These are phyloP conservation scores for Sprattus sprattus DNA, from an alignment of 2,113 vertebrate species.

Conservation along the genomic window DNA sequence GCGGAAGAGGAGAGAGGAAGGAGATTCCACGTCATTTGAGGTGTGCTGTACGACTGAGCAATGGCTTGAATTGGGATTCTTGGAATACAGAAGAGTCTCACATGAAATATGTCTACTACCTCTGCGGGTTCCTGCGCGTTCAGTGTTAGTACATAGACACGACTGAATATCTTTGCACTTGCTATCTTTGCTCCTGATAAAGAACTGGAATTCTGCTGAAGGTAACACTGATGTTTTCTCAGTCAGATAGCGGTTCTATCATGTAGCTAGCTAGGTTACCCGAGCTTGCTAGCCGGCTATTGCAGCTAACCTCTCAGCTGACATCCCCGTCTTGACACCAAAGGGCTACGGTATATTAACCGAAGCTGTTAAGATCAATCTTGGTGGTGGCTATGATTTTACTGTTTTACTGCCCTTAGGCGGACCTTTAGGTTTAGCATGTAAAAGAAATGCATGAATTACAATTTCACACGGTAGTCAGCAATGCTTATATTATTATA, in stretches of 20 bases:
- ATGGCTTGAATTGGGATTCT: constrained; percentile 22
- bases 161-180: background rate
- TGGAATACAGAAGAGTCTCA: constrained; percentile 14
- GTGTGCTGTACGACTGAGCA: background rate
- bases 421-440: background rate
- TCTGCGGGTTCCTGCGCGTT: background rate
- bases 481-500: background rate
- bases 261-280: constrained; percentile 1
- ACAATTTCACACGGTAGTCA: background rate
- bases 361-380: background rate
- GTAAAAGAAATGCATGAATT: background rate
- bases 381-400: background rate
- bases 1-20: constrained; percentile 12
- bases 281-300: constrained; percentile 13
- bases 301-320: constrained; percentile 4
- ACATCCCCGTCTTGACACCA: background rate
- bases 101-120: background rate
- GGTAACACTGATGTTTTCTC: constrained; percentile 45
- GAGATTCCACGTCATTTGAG: constrained; percentile 19
- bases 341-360: background rate
- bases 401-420: background rate
- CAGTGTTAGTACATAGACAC: background rate
- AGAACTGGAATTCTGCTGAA: constrained; percentile 50
- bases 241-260: background rate
- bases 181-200: constrained; percentile 9